Base-by-base conservation (phyloP, 2,888 invertebrate species). In the Agonopterix arenella region DNA sequence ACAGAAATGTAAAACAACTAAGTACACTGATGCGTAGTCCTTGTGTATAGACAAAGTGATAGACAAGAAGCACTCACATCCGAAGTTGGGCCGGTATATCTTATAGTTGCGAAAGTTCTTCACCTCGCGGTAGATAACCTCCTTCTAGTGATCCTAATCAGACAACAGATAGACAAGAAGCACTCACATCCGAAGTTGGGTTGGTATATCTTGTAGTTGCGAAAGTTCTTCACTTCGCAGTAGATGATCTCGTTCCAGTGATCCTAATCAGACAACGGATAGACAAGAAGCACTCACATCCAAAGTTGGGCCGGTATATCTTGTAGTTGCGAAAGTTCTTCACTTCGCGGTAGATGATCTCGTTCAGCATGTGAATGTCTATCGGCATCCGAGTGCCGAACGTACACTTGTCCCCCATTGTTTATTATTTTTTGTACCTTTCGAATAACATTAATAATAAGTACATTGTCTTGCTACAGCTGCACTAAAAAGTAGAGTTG, bases 171-270 rank as follows among this genome's bases (percentile, higher is more conserved):
- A 28, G 28, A 28, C 28, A 28, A 28, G 5, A 28, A 28, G 40
- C 40, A 76, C 84, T 77, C 52, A 86, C 86, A 80, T 63, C 84
- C 84, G 52, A 88, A 86, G 55, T 88, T 84, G 2, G 86, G 86
- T 9, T 81, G 62, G 61, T 86, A 88, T 50, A 78, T 85, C 58
- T 82, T 86, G 64, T 88, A 88, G 62, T 84, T 84, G 42, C 79
- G 62, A 52, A 85, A 88, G 55, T 86, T 64, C 47, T 84, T 86
- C 13, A 84, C 79, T 53, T 88, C 85, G 1, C 86, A 62, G 57
- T 74, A 68, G 46, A 85, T 86, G 40, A 83, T 83, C 28, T 28
- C 28, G 28, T 28, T 28, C 28, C 5, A 28, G 5, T 28, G 28
- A 28, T 7, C 28, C 28, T 7, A 28, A 28, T 28, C 28, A 28